A percentile compares a stretch with the other conserved stretches of the same genome.
phyloP scores from a whole-genome alignment of 2,113 vertebrate genomes.

The Rousettus leschenaultii region DNA sequence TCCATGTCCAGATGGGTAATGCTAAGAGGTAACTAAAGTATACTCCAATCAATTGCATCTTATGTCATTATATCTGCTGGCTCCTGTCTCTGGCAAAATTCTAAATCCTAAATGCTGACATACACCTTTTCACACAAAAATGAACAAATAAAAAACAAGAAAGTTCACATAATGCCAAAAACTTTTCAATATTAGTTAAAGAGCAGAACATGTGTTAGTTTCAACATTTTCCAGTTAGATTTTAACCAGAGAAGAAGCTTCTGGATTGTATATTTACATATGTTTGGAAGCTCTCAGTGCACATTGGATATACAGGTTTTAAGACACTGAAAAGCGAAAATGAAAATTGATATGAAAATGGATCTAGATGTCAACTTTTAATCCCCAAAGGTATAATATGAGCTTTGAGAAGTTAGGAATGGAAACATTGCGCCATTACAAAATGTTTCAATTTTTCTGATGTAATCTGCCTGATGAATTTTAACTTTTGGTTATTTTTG shows the following conservation, averaged over 20 bases:
- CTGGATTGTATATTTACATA: neutral
- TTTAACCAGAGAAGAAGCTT: conserved; percentile 24
- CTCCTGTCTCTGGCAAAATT: neutral
- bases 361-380: neutral
- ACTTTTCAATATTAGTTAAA: conserved; percentile 37
- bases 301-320: neutral
- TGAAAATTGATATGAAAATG: conserved; percentile 47
- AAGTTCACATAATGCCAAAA: neutral
- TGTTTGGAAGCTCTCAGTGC: neutral
- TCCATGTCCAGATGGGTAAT: neutral
- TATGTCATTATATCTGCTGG: neutral
- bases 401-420: neutral
- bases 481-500: conserved; percentile 20
- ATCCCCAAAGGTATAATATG: neutral
- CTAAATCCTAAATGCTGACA: neutral
- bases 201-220: neutral
- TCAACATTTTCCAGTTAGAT: neutral
- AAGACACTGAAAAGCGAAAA: conserved; percentile 34
- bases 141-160: neutral
- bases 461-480: neutral
- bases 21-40: neutral
- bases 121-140: neutral
- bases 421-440: neutral
- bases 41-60: neutral
- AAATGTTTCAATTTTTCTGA: conserved; percentile 48